A percentile compares a stretch with the other conserved stretches of the same genome.
Evolutionary conservation across 2,888 invertebrate species (phyloP).

Genomic region (Leptopilina myrica): DNA sequence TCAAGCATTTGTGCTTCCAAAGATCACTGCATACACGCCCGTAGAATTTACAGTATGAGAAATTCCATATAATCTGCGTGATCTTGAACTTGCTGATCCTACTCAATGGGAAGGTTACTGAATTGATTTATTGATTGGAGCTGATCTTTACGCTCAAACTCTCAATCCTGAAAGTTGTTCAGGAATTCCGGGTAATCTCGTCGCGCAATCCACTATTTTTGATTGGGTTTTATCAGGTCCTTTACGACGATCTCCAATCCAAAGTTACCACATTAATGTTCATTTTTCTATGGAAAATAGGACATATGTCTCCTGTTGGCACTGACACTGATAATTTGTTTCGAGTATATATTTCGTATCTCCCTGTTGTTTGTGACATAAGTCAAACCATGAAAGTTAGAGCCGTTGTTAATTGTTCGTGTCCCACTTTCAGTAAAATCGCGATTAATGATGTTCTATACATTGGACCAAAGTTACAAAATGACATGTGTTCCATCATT

Average conservation of each 20-base stretch:
- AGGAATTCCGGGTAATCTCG: slow-evolving; percentile 9
- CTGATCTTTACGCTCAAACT: background rate
- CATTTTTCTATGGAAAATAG: slow-evolving; percentile 32
- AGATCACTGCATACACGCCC: slow-evolving; percentile 22
- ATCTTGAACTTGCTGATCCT: slow-evolving; percentile 24
- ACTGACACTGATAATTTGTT: background rate
- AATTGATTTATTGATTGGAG: slow-evolving; percentile 34
- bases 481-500: slow-evolving; percentile 26
- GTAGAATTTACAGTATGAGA: background rate
- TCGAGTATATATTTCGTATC: slow-evolving; percentile 7
- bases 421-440: slow-evolving; percentile 5
- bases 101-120: background rate
- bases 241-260: background rate
- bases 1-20: slow-evolving; percentile 4
- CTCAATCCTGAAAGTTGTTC: background rate
- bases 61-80: background rate
- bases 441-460: slow-evolving; percentile 15
- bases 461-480: slow-evolving; percentile 37
- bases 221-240: slow-evolving; percentile 48
- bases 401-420: background rate
- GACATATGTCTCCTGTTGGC: background rate
- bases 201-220: slow-evolving; percentile 38
- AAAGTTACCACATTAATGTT: slow-evolving; percentile 10
- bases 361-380: background rate
- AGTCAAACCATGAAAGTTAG: background rate